Base-by-base conservation (phyloP, 2,888 invertebrate species). In the Perithous albicinctus region DNA sequence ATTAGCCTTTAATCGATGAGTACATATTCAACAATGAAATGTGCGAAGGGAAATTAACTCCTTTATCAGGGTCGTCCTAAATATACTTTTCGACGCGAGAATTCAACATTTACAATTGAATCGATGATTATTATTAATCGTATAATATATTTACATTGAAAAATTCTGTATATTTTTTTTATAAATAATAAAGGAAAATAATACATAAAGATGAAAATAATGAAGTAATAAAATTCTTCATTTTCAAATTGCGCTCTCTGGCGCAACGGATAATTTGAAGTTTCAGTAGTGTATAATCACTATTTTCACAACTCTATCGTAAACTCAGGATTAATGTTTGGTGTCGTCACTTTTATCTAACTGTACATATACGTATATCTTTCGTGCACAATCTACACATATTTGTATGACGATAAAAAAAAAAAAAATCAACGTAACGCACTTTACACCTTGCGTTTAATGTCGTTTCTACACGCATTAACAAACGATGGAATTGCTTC, bases 381-480 rank as follows among this genome's bases (percentile, higher is more conserved):
- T 26, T n/a, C 56, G 29, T 56, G 29, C 29, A 56, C 56, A 29
- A 56, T 56, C 56, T 26, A 56, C 15, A 15, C 56, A 29, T 56
- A 56, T 56, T 56, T 56, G 56, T 56, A 56, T 12, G 56, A 56
- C 15, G 56, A 56, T 56, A 56, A 26, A 26, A 12, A 56, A 56
- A 56, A 26, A 26, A 12, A 56, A 56, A 56, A 56, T 29, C 26
- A 29, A 56, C 56, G 29, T 26, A 56, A 29, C n/a, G 26, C 29
- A 15, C 29, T 6, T 56, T 56, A 56, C 29, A 56, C 56, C 56
- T 56, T 56, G 56, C 56, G 56, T 15, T 29, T n/a, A 6, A 32
- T 29, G 29, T 29, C 56, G 15, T 56, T 56, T 26, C n/a, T n/a
- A n/a, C n/a, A n/a, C n/a, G n/a, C n/a, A n/a, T n/a, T n/a, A n/a